Evolutionary conservation across 2,797 vertebrate species (phyloP).

Genomic region (Dicrostonyx torquatus): DNA sequence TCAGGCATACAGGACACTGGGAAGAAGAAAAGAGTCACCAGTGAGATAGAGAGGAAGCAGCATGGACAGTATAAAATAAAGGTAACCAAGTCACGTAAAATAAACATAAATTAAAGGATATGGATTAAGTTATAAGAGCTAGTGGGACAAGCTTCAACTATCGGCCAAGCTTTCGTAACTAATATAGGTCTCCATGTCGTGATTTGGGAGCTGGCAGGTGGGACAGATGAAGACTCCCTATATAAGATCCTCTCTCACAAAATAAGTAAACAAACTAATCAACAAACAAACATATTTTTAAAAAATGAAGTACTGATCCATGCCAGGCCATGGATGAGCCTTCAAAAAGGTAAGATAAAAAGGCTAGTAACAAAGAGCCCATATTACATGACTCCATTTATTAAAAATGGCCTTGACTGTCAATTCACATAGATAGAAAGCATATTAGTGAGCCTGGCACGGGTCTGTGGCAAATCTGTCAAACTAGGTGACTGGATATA

Average conservation of each 20-base stretch:
- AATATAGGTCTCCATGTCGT: background rate
- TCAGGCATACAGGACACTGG: no score
- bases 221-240: background rate
- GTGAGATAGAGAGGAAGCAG: background rate
- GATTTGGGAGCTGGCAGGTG: background rate
- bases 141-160: background rate
- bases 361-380: background rate
- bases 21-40: no score
- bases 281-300: background rate
- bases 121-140: background rate
- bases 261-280: background rate
- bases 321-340: background rate
- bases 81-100: background rate
- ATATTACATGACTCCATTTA: background rate
- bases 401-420: background rate
- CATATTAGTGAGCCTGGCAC: background rate
- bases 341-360: conserved; percentile 48
- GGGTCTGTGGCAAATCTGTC: background rate
- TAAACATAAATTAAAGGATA: background rate
- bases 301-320: conserved; percentile 35
- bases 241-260: background rate
- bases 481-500: background rate
- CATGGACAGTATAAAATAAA: background rate
- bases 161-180: background rate
- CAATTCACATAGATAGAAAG: background rate